These are phyloP conservation scores for Synergus gifuensis DNA, from an alignment of 2,888 invertebrate species.

Conservation along the genomic window DNA sequence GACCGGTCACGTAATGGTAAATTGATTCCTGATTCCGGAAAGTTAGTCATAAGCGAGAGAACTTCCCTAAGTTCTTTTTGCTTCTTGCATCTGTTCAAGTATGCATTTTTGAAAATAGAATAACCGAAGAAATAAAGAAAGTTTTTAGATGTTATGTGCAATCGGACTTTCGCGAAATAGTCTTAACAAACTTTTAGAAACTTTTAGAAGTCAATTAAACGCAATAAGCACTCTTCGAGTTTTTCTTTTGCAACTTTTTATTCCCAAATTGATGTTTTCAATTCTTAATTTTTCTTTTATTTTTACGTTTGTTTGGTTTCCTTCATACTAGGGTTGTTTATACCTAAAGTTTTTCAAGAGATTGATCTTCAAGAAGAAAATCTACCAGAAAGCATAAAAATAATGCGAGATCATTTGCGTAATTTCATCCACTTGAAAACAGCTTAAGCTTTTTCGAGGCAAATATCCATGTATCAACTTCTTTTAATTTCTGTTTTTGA, in stretches of 20 bases:
- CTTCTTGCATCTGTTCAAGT: not conserved
- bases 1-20: not conserved
- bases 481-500: slow-evolving; percentile 45
- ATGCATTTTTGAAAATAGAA: not conserved
- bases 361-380: slow-evolving; percentile 38
- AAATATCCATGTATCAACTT: slow-evolving; percentile 47
- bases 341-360: not conserved
- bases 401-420: slow-evolving; percentile 53
- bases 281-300: not conserved
- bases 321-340: not conserved
- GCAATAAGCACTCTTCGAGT: too few species aligned
- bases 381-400: slow-evolving; percentile 45
- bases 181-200: not conserved
- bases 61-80: not conserved
- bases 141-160: not conserved
- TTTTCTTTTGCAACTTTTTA: too few species aligned
- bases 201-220: not conserved
- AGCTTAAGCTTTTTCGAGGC: slow-evolving; percentile 45
- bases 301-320: not conserved
- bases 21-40: not conserved
- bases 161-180: not conserved
- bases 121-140: not conserved
- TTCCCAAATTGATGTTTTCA: too few species aligned
- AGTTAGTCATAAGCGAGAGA: not conserved
- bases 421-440: slow-evolving; percentile 53